Evolutionary conservation across 1,140 invertebrate species (phyloP), one percentile per base, ranked within the genome.

Genomic region (Zaprionus lachaisei): DNA sequence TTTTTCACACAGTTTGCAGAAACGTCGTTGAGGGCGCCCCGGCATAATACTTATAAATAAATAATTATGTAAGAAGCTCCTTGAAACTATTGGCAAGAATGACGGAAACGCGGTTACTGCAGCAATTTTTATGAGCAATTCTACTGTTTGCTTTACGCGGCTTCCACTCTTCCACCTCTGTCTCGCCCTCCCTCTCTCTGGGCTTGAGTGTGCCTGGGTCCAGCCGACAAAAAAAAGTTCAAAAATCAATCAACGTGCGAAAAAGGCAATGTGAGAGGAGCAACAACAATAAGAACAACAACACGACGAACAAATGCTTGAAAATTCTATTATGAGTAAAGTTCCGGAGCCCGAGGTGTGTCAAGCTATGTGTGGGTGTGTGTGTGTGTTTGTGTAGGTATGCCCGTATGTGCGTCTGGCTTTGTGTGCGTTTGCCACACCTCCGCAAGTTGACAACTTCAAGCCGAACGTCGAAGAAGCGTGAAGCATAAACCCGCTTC

Each of bases 181-280:
- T 4, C 38, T 14, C 31, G 5, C n/a, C 2, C 2, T 20, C 2
- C 9, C 22, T 14, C 49, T 49, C 37, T 47, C 31, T 47, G 11
- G 12, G 49, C 41, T 20, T 20, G 24, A 26, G n/a, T 54, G 47
- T 68, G 26, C 20, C 12, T 14, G 57, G 34, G 66, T 80, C 71
- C 62, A 74, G 55, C 60, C 57, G 17, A 68, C 70, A 84, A 34
- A 34, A 34, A 84, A 84, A 84, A 85, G 70, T 84, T 84, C 67
- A 79, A 89, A 86, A 87, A 87, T 87, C 83, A 87, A 87, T 87
- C 83, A 87, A 87, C 75, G 84, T 87, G 83, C 84, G 83, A 87
- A 87, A 87, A 89, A 87, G 84, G 81, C 83, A 87, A 87, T 55
- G 67, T 69, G 67, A 62, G 57, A 57, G 54, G 28, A 41, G 61